Base-by-base conservation (phyloP, 2,888 invertebrate genomes). In the Drosophila melanocephala region DNA sequence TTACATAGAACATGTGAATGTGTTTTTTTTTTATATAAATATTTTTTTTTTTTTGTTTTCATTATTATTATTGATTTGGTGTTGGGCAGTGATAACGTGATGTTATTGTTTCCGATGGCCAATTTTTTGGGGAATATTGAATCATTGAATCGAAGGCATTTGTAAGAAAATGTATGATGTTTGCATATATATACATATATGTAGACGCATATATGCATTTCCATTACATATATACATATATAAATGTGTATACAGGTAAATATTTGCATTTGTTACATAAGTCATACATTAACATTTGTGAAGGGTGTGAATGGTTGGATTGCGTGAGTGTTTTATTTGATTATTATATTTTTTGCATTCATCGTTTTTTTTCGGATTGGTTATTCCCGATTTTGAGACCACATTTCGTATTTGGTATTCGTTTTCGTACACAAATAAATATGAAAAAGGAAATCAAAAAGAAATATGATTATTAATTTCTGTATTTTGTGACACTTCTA, bases 401-500 rank as follows among this genome's bases (percentile, higher is more conserved):
- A 92, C 92, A 91, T 91, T 91, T 91, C 88, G 92, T 91, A 87
- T 87, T 92, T 92, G 92, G 91, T 92, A 88, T 84, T 87, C 84
- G 89, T 91, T 86, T 87, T 91, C 91, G 92, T 92, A 91, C 89
- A 92, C 92, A 92, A 93, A 93, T 91, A 92, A 92, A 90, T 92
- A 92, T 93, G 92, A 92, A 93, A 93, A 93, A 92, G 91, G 92
- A 91, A 93, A 90, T 92, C 82, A 92, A 92, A 92, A 92, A 89
- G 91, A 87, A 90, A 91, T 87, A 91, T 91, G 91, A 92, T 92
- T 91, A 93, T 91, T 93, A 90, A 90, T 92, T 89, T 90, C 80
- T 88, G 87, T 73, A 88, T 81, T 88, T 87, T 53, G 72, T 81
- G 74, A 73, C 61, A 56, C 55, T 75, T 86, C 60, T 44, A 28